Evolutionary conservation across 2,888 invertebrate genomes (phyloP).

Genomic region (Melanotus villosus): DNA sequence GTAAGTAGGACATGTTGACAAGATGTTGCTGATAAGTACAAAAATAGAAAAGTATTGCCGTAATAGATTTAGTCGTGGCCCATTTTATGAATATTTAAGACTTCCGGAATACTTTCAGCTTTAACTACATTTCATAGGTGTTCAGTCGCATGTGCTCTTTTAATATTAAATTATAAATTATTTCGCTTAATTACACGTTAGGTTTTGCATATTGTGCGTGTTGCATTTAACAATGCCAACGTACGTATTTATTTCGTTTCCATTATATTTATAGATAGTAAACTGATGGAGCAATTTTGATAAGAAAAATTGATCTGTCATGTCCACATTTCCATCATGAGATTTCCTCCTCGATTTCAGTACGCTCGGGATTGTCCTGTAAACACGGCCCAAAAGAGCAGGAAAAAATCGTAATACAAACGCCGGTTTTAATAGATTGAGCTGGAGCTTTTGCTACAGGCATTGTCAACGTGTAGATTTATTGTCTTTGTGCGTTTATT

Average conservation of each 20-base stretch:
- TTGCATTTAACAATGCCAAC: too few relatives aligned
- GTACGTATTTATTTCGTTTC: too few relatives aligned
- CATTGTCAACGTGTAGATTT: conserved; percentile 32
- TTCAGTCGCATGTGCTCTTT: too few relatives aligned
- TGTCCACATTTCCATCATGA: too few relatives aligned
- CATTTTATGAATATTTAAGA: background rate
- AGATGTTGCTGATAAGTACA: conserved; percentile 4
- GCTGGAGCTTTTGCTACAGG: conserved; percentile 9
- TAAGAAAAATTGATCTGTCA: too few relatives aligned
- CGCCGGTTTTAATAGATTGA: conserved; percentile 21
- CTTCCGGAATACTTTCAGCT: conserved; percentile 2
- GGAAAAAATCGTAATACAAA: background rate
- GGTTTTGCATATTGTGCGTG: too few relatives aligned
- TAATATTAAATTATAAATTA: too few relatives aligned
- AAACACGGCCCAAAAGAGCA: conserved; percentile 9
- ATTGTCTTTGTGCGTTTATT: conserved; percentile 34
- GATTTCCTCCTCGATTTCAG: too few relatives aligned
- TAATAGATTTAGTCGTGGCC: background rate
- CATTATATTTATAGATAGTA: too few relatives aligned
- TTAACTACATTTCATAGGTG: background rate
- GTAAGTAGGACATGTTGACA: background rate
- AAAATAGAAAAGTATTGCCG: background rate
- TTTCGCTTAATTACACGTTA: too few relatives aligned
- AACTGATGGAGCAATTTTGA: too few relatives aligned
- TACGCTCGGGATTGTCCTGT: background rate